These are phyloP conservation scores for Pseudomugil gertrudae DNA, from an alignment of 2,797 vertebrate species.

Conservation along the genomic window DNA sequence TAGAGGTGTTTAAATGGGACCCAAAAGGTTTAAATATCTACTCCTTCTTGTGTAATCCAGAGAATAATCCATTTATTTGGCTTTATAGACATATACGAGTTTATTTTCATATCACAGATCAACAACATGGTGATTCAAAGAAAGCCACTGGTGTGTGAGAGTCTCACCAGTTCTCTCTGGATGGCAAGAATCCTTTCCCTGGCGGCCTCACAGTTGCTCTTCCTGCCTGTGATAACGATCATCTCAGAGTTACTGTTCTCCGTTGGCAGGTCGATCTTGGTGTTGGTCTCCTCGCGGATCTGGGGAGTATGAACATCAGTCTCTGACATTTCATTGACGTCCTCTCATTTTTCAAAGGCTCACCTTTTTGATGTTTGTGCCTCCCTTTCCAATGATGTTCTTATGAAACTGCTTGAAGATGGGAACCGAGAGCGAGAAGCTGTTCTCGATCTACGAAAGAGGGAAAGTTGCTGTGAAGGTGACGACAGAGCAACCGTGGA, in stretches of 20 bases:
- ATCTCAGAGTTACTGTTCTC: conserved; percentile 87
- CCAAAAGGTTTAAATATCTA: too few relatives aligned
- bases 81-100: too few relatives aligned
- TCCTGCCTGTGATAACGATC: conserved; percentile 86
- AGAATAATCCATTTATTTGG: too few relatives aligned
- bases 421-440: conserved; percentile 84
- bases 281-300: conserved; percentile 87
- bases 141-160: neutral
- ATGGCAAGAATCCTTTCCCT: conserved; percentile 84
- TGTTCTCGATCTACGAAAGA: conserved; percentile 82
- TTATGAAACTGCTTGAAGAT: conserved; percentile 89
- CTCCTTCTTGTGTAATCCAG: too few relatives aligned
- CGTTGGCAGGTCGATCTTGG: conserved; percentile 87
- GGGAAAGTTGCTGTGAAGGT: conserved; percentile 6
- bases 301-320: conserved; percentile 39
- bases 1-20: too few relatives aligned
- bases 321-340: neutral
- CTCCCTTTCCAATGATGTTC: conserved; percentile 88
- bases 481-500: neutral
- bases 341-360: neutral
- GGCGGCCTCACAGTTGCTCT: conserved; percentile 84
- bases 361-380: conserved; percentile 87
- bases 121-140: neutral
- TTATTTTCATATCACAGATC: too few relatives aligned
- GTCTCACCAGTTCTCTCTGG: conserved; percentile 83